Base-by-base conservation (phyloP, 2,113 vertebrate species). In the Chaetura pelagica region DNA sequence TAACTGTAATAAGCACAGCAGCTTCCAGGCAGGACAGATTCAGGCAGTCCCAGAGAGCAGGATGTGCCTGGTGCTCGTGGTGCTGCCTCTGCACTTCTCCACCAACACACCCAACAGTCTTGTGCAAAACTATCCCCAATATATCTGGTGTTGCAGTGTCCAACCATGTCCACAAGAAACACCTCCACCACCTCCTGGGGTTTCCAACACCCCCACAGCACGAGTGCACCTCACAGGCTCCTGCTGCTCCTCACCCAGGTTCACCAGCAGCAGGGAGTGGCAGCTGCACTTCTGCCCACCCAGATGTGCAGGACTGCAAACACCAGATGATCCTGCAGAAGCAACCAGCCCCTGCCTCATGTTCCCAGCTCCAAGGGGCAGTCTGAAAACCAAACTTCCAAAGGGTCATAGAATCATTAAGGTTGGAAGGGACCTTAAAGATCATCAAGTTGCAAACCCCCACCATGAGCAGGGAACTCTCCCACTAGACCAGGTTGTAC, bases 321-420 rank as follows among this genome's bases (percentile, higher is more conserved):
- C 7, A 54, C 52, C 29, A 16, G 20, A 10, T 3, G 2, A 30
- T 10, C 16, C 26, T 19, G 9, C 22, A 76, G 58, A 40, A 79
- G 12, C 17, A 29, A 22, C 30, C 42, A 35, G 24, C 23, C 48
- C 40, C 7, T 7, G 4, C 7, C 22, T 4, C 4, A 1, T 0
- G 1, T 14, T 54, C 49, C 49, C 61, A 48, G 71, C 29, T 73
- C 27, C 0, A 0, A 44, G 19, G 32, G 17, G 15, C 11, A 4
- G 38, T 4, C 40, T 23, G 9, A 63, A 73, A 58, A 10, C 7
- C 22, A 68, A 74, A 2, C 44, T 80, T n/a, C 61, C 73, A 74
- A 42, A 42, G 38, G 38, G 10, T 38, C 38, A 38, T 38, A 38
- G 38, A 38, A 38, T 38, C 38, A 38, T 38, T 38, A 38, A 38